Evolutionary conservation across 2,888 invertebrate genomes (phyloP).

Genomic region (Hirtodrosophila histrioides): DNA sequence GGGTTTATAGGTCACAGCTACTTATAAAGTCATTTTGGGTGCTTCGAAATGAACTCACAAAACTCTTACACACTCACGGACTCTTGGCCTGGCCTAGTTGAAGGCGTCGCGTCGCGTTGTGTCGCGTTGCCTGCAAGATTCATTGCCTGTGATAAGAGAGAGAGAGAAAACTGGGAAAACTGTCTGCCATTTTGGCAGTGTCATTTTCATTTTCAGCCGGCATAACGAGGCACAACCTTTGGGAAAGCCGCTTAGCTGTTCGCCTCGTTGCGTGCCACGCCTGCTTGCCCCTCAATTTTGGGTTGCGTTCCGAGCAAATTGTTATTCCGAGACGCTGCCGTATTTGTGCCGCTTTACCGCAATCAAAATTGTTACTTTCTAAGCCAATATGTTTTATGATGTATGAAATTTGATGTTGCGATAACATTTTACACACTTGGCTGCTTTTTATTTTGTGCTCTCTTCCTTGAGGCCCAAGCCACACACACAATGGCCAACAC

Average conservation of each 20-base stretch:
- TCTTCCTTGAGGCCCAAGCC: conserved; percentile 17
- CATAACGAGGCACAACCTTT: conserved; percentile 15
- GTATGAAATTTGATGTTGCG: conserved; percentile 82
- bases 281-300: conserved; percentile 45
- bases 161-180: conserved; percentile 8
- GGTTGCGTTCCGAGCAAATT: conserved; percentile 38
- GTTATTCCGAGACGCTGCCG: conserved; percentile 51
- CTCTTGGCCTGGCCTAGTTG: conserved; percentile 51
- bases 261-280: conserved; percentile 66
- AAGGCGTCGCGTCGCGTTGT: conserved; percentile 48
- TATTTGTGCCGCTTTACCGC: conserved; percentile 69
- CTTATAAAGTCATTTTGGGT: conserved; percentile 73
- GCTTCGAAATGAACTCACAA: conserved; percentile 52
- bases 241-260: conserved; percentile 44
- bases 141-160: conserved; percentile 59
- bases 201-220: conserved; percentile 30
- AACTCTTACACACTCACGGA: conserved; percentile 22
- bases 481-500: conserved; percentile 19
- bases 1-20: conserved; percentile 66
- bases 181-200: conserved; percentile 28
- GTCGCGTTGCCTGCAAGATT: conserved; percentile 58
- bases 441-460: conserved; percentile 63
- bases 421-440: conserved; percentile 78
- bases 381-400: conserved; percentile 82
- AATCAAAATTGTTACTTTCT: conserved; percentile 80